A percentile compares a stretch with the other conserved stretches of the same genome.
These are phyloP conservation scores for Lasiurus cinereus DNA, from an alignment of 2,113 vertebrate species.

Conservation along the genomic window DNA sequence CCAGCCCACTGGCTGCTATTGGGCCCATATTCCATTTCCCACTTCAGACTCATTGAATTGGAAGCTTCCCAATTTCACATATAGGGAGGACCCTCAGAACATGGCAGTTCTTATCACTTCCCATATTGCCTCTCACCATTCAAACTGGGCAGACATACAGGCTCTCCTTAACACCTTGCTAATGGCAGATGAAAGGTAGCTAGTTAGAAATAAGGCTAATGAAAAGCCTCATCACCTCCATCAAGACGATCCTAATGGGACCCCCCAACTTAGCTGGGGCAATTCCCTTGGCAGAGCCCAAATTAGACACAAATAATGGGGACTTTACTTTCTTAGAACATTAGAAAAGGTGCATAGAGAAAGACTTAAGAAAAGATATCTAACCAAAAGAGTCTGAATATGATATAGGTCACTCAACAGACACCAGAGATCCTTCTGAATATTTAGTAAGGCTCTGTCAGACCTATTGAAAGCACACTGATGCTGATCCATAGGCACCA, in stretches of 20 bases:
- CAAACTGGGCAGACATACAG: not conserved
- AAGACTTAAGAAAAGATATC: too few species aligned
- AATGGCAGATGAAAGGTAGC: not conserved
- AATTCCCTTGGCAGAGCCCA: not conserved
- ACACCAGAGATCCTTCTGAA: not conserved
- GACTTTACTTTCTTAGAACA: too few species aligned
- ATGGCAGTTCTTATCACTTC: not conserved
- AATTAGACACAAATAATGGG: too few species aligned
- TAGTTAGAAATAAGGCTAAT: not conserved
- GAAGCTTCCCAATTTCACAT: not conserved
- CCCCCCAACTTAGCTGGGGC: not conserved
- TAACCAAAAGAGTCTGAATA: too few species aligned
- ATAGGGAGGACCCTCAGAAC: not conserved
- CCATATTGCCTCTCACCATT: not conserved
- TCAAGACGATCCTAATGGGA: not conserved
- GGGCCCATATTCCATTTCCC: too few species aligned
- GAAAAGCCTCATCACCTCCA: not conserved
- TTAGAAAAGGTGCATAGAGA: too few species aligned
- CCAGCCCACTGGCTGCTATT: not conserved
- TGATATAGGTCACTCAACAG: too few species aligned
- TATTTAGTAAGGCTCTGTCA: not conserved
- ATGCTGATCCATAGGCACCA: not conserved
- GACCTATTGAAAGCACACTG: not conserved
- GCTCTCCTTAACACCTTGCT: not conserved
- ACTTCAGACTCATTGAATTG: not conserved